A percentile compares a stretch with the other conserved stretches of the same genome.
These are phyloP conservation scores for Suncus etruscus DNA, from an alignment of 2,113 vertebrate species.

Conservation along the genomic window DNA sequence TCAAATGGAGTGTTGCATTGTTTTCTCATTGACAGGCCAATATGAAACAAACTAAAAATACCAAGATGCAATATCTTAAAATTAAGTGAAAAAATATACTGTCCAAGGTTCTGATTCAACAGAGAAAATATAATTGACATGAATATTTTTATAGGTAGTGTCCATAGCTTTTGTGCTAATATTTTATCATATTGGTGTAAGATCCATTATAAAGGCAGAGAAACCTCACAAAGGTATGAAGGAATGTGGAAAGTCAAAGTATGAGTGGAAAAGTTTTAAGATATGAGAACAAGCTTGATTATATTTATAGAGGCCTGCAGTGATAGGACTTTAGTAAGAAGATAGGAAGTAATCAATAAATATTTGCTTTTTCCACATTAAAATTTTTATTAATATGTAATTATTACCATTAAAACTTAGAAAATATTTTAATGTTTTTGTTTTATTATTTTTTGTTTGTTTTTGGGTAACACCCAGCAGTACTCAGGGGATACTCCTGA, in stretches of 20 bases:
- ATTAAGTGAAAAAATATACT: background rate
- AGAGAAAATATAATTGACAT: background rate
- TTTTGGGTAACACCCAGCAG: no score
- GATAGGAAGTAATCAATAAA: background rate
- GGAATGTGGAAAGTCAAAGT: fast-evolving
- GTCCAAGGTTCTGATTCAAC: background rate
- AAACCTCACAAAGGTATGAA: background rate
- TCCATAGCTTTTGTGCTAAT: background rate
- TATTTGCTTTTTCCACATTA: background rate
- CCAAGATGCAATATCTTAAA: background rate
- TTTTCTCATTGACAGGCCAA: background rate
- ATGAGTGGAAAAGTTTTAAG: background rate
- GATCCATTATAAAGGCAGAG: background rate
- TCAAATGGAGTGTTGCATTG: background rate
- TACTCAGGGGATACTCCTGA: no score
- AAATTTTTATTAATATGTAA: no score
- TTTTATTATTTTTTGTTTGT: no score
- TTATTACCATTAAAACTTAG: no score
- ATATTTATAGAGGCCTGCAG: background rate
- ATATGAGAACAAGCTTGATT: background rate
- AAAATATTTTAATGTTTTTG: no score
- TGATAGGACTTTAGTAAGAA: background rate
- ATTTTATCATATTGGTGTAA: background rate
- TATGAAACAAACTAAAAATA: background rate
- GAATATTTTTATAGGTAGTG: background rate